These are phyloP conservation scores for Phalanger gymnotis DNA, from an alignment of 2,797 vertebrate species.

Conservation along the genomic window DNA sequence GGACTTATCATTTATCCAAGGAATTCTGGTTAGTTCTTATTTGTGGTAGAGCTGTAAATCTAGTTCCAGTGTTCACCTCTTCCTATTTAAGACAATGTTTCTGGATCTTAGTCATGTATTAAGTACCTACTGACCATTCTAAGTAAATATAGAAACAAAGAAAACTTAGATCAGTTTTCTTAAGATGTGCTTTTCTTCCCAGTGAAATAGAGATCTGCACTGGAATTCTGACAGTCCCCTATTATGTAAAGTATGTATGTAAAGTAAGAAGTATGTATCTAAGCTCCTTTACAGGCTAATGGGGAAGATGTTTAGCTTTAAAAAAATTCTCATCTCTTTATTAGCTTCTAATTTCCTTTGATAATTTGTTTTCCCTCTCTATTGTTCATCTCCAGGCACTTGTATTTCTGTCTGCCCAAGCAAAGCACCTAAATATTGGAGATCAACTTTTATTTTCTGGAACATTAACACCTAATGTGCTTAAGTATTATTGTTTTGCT, in stretches of 20 bases:
- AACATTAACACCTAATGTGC: neutral
- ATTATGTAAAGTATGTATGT: slow-evolving; percentile 11
- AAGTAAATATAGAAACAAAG: neutral
- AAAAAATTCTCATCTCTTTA: slow-evolving; percentile 4
- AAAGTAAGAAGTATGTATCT: neutral
- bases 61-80: neutral
- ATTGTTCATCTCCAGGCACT: neutral
- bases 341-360: slow-evolving; percentile 28
- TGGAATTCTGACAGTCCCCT: neutral
- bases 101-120: neutral
- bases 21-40: neutral
- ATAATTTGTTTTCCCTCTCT: neutral
- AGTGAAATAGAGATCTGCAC: neutral
- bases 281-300: slow-evolving; percentile 20
- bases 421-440: neutral
- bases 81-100: neutral
- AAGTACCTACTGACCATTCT: neutral
- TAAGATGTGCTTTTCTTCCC: neutral
- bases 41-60: neutral
- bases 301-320: neutral
- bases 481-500: neutral
- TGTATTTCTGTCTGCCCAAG: slow-evolving; percentile 3
- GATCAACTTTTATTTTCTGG: neutral
- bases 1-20: neutral
- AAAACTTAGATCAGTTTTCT: neutral